Base-by-base conservation (phyloP, 2,797 vertebrate species). In the Lemur catta region DNA sequence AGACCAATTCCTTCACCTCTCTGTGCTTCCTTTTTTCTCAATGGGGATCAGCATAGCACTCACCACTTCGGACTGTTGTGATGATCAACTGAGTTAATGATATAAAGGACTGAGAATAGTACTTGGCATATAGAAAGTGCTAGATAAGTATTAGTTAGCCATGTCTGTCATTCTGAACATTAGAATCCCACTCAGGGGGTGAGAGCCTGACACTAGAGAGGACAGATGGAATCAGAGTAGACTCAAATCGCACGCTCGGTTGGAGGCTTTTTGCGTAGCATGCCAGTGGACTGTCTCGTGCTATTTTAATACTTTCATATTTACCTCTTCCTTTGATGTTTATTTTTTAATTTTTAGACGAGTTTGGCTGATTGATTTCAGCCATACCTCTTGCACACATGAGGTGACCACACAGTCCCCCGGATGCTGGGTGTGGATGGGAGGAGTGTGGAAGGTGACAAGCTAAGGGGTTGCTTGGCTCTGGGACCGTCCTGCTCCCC, bases 11-110 rank as follows among this genome's bases (percentile, higher is more conserved):
- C 76, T 81, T 65, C 22, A 52, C 71, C 33, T 88, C 78, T 85
- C 95, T 92, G 65, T 59, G 89, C 86, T 74, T 61, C 59, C 35
- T 1, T 87, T 59, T 67, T n/a, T 75, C 48, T 52, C 88, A 26
- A 15, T 12, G 7, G 22, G 20, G 24, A 28, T n/a, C 28, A 18
- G 26, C 15, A 43, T 30, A 82, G 35, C n/a, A 72, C 33, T 67
- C 17, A 9, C 41, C 67, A 18, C 24, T 24, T 48, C 13, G 52
- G 26, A 38, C 15, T 33, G 43, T 76, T n/a, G n/a, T 74, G 63
- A 65, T 50, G 61, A 57, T 61, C 59, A 38, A 41, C 24, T 43
- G 30, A 89, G 48, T 84, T 48, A n/a, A 55, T 91, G 8, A 55
- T n/a, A 30, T 26, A 13, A 50, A 87, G 63, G 63, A n/a, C 63